Evolutionary conservation across 2,888 invertebrate genomes (phyloP).

Genomic region (Chaitophorus viminalis): DNA sequence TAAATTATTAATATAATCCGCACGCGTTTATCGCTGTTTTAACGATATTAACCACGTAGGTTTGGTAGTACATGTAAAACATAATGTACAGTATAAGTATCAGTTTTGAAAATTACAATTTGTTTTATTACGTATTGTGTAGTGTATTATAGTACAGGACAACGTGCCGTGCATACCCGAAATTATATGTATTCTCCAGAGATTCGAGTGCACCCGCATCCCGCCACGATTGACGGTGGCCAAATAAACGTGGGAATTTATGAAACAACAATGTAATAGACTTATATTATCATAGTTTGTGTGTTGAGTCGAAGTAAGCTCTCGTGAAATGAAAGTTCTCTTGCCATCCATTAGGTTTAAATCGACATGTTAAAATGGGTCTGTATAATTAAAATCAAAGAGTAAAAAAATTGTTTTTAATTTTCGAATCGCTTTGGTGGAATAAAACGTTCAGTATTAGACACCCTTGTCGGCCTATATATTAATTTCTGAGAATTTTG

Average conservation of each 20-base stretch:
- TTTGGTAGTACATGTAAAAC: too few relatives aligned
- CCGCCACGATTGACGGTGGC: background rate
- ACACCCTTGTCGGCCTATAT: background rate
- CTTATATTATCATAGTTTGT: background rate
- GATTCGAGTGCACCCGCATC: conserved; percentile 41
- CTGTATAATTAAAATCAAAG: background rate
- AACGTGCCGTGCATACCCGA: background rate
- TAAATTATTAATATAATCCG: background rate
- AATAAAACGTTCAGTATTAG: background rate
- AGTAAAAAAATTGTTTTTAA: background rate
- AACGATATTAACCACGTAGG: background rate
- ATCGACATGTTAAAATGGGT: background rate
- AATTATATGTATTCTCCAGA: background rate
- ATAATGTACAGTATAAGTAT: background rate
- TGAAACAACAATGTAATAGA: background rate
- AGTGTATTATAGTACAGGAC: background rate
- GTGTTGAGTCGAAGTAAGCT: background rate
- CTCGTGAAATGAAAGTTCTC: background rate
- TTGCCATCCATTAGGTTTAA: background rate
- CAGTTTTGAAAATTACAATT: background rate
- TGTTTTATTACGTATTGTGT: background rate
- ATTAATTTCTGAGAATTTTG: conserved; percentile 7
- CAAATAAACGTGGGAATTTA: conserved; percentile 47
- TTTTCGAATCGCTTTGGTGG: background rate
- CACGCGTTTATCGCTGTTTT: background rate